Base-by-base conservation (phyloP, 2,888 invertebrate genomes). In the Agapetus fuscipes region DNA sequence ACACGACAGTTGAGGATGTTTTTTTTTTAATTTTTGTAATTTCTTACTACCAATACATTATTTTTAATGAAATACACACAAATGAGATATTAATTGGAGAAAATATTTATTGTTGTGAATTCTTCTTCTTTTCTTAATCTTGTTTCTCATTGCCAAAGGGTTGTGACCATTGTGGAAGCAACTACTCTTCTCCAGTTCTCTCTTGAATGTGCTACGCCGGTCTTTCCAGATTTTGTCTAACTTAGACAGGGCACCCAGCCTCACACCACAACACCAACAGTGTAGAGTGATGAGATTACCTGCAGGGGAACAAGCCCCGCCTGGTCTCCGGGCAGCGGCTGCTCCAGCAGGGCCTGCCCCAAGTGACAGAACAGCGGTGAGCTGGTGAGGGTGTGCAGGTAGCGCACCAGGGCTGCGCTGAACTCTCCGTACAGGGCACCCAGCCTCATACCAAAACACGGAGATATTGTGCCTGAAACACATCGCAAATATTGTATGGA, bases 401-500 rank as follows among this genome's bases (percentile, higher is more conserved):
- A 86, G 32, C 83, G 78, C 38, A 85, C 83, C 20, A 90, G 63
- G 3, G 86, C 80, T 17, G 80, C 72, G 17, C 86, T 85, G 65
- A 87, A 87, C 49, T 81, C 75, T 5, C 77, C 72, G 59, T 85
- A 85, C 45, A 83, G 61, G 6, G 74, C 66, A 30, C 83, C 82
- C n/a, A 83, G 63, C 0, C 76, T 71, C 2, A 76, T 71, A 1
- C 83, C 82, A 56, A 84, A 86, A 55, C 84, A 80, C 0, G 78
- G 67, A 1, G 82, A 81, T 50, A 84, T 83, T 2, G 83, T 81
- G 26, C 81, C 80, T 76, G 48, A 48, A 33, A 54, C 52, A 42
- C 32, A 31, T 43, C 24, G 26, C 12, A 25, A 6, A 34, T 9
- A 20, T 13, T 29, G 24, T n/a, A n/a, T n/a, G n/a, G n/a, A n/a